phyloP scores from a whole-genome alignment of 2,888 invertebrate genomes.

The Harpagoxenus sublaevis region DNA sequence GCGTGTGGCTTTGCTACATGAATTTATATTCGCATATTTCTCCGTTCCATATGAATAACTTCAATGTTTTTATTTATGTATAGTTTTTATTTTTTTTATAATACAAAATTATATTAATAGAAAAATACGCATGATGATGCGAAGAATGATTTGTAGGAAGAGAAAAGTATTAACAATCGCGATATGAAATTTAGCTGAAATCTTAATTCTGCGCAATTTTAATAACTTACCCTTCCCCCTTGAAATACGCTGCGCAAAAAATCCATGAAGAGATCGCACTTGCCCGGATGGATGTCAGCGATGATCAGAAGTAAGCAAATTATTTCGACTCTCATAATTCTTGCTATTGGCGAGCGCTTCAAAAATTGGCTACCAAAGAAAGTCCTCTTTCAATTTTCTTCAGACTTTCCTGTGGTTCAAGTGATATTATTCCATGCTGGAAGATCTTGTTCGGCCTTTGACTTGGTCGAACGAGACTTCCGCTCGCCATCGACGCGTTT shows the following conservation, averaged over 20 bases:
- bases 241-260: conserved; percentile 69
- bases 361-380: not conserved
- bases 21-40: not conserved
- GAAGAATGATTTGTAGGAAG: not conserved
- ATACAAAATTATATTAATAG: not conserved
- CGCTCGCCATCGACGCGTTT: conserved; percentile 29
- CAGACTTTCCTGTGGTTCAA: conserved; percentile 13
- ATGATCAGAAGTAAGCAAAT: conserved; percentile 56
- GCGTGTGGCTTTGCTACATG: not conserved
- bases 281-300: conserved; percentile 45
- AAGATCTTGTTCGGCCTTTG: conserved; percentile 45
- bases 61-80: not conserved
- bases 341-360: conserved; percentile 8
- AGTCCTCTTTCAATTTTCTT: conserved; percentile 15
- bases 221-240: conserved; percentile 75
- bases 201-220: not conserved
- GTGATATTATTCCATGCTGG: conserved; percentile 9
- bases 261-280: conserved; percentile 69
- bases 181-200: not conserved
- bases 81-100: not conserved
- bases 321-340: conserved; percentile 55
- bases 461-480: conserved; percentile 49
- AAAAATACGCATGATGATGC: not conserved
- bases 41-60: not conserved
- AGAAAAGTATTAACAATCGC: not conserved